Evolutionary conservation across 2,888 invertebrate species (phyloP), one percentile per base, ranked within the genome.

Genomic region (Drosophila subquinaria): DNA sequence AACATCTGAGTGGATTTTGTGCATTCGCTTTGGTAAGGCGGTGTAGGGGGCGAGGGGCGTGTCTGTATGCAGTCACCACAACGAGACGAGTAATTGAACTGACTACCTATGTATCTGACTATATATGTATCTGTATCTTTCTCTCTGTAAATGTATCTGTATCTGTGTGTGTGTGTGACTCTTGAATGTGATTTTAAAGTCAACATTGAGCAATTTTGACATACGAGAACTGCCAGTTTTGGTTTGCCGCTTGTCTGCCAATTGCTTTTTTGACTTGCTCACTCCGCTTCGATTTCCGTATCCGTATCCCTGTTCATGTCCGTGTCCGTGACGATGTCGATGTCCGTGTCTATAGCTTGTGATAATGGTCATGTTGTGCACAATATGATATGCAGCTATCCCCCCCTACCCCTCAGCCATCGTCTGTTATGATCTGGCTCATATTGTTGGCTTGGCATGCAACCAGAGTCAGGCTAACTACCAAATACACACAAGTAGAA

Each of bases 151-250:
- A 4, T 33, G 11, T 33, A 20, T 11, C 17, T 27, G 8, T 51
- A 4, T 13, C 1, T 47, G 35, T 45, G 27, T 42, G 20, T 70
- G 33, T 56, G 35, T 53, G 35, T 20, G 27, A 42, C 71, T 76
- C 74, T 84, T 87, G 66, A 82, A 87, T 88, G 75, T 81, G 81
- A 89, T 79, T 84, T 84, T 84, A 87, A 88, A 86, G 88, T 77
- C 88, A 87, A 87, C 79, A 82, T 70, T 66, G 69, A 79, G 66
- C 56, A 56, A 33, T 70, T 72, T 62, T 86, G 86, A 89, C 81
- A 81, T 70, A 80, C 69, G 80, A 87, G 80, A 87, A 74, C 82
- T 87, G 85, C 66, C 89, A 79, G 70, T 67, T 89, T 80, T 72
- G 80, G 89, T 80, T 86, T 76, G 81, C 83, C 81, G 85, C 82